phyloP scores from a whole-genome alignment of 2,888 invertebrate species.

The Stegana nigrithorax region DNA sequence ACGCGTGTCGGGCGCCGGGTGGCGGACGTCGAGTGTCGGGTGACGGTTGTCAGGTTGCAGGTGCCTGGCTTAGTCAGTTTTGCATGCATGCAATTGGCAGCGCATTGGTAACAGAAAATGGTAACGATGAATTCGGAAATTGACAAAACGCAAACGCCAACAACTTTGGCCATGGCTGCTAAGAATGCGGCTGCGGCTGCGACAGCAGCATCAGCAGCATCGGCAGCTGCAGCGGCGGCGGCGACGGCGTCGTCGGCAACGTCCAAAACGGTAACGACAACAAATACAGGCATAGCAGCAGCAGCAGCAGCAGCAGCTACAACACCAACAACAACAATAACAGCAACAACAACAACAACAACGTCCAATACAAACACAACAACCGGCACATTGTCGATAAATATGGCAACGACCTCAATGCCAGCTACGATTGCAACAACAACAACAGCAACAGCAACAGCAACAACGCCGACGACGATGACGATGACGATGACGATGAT shows the following conservation, averaged over 20 bases:
- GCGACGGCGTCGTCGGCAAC: conserved; percentile 8
- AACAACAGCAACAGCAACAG: conserved; percentile 8
- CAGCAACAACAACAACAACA: conserved; percentile 37
- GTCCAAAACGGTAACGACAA: neutral
- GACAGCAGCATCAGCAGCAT: conserved; percentile 20
- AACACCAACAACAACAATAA: conserved; percentile 14
- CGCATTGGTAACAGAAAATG: conserved; percentile 59
- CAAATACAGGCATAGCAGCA: neutral
- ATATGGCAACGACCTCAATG: neutral
- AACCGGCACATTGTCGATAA: neutral
- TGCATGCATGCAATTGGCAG: too few species aligned
- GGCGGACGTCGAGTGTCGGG: too few species aligned
- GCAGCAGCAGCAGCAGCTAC: conserved; percentile 13
- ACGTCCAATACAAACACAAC: conserved; percentile 16
- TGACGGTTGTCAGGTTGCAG: too few species aligned
- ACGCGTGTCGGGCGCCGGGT: too few species aligned
- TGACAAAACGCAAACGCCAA: conserved; percentile 65
- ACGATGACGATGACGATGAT: conserved; percentile 41
- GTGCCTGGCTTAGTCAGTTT: too few species aligned
- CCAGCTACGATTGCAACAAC: conserved; percentile 33
- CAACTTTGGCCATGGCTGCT: conserved; percentile 41
- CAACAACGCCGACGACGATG: conserved; percentile 12
- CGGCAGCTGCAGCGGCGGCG: conserved; percentile 15
- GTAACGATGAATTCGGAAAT: conserved; percentile 69
- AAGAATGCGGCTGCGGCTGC: conserved; percentile 44